These are phyloP conservation scores for Muntiacus muntjak DNA, from an alignment of 2,113 vertebrate species.

Conservation along the genomic window DNA sequence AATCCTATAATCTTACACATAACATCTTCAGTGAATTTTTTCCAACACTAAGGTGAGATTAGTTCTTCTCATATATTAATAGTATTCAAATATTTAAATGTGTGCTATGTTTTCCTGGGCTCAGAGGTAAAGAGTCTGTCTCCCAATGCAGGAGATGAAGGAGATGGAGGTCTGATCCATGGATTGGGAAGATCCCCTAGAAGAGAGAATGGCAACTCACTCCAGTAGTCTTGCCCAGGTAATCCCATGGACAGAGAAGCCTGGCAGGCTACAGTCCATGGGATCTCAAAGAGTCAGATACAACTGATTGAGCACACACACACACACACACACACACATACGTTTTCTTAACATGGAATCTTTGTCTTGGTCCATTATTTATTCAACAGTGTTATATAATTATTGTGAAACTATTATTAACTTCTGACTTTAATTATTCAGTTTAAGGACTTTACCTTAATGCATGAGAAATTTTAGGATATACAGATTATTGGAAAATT, in stretches of 20 bases:
- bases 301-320: not conserved
- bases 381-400: not conserved
- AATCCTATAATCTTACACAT: not conserved
- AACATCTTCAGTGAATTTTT: not conserved
- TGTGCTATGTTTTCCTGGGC: not conserved
- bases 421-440: not conserved
- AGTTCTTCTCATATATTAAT: not conserved
- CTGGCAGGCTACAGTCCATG: not conserved
- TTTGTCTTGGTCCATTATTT: not conserved
- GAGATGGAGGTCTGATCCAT: not conserved
- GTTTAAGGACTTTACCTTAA: not conserved
- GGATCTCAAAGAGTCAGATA: not conserved
- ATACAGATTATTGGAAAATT: not conserved
- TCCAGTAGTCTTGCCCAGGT: not conserved
- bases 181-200: not conserved
- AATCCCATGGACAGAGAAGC: not conserved
- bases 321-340: not conserved
- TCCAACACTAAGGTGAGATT: not conserved
- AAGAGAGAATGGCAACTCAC: not conserved
- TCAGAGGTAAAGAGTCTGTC: not conserved
- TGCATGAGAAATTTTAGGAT: not conserved
- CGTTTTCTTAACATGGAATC: not conserved
- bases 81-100: not conserved
- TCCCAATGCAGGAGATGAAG: not conserved
- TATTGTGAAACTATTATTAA: not conserved